phyloP scores from a whole-genome alignment of 2,113 vertebrate species.

The Dromaius novaehollandiae region DNA sequence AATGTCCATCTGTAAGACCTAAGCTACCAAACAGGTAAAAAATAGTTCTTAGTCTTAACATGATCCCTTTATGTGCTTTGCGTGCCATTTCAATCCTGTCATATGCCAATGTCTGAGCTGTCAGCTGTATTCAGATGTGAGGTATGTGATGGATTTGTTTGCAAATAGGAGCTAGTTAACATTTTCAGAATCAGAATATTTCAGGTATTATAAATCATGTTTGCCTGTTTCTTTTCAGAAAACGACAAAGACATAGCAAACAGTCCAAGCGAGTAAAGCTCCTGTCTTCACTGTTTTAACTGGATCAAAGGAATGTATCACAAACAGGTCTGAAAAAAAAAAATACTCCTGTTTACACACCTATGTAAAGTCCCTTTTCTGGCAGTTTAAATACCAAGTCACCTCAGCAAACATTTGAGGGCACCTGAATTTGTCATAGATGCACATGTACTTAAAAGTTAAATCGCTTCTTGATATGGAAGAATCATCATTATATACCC shows the following conservation, averaged over 20 bases:
- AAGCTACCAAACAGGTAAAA: neutral
- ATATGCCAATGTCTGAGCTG: neutral
- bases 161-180: neutral
- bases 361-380: constrained; percentile 18
- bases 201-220: neutral
- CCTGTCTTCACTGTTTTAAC: neutral
- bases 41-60: neutral
- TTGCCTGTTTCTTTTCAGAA: constrained; percentile 27
- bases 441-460: neutral
- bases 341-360: constrained; percentile 4
- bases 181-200: constrained; percentile 15
- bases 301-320: neutral
- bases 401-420: neutral
- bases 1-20: neutral
- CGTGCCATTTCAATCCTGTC: neutral
- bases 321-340: neutral
- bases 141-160: neutral
- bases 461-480: neutral
- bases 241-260: constrained; percentile 28
- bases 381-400: neutral
- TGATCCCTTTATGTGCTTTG: neutral
- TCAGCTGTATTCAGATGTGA: neutral
- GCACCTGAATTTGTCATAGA: neutral
- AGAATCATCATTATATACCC: neutral
- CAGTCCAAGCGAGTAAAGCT: constrained; percentile 15